Conservation (phyloP, 1,140 invertebrate species). For the Drosophila santomea region DNA sequence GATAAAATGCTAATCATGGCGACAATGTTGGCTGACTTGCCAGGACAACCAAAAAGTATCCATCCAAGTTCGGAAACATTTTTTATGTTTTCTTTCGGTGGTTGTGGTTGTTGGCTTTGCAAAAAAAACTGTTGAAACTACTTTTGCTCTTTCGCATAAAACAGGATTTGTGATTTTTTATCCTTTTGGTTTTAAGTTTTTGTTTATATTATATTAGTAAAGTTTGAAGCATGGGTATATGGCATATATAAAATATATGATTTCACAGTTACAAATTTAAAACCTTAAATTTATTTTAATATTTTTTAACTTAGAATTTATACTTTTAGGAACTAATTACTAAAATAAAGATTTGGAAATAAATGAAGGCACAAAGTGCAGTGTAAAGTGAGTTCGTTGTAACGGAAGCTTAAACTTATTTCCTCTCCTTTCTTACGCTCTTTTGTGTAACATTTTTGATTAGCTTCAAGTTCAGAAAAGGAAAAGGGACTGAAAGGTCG, state of each 20-base stretch:
- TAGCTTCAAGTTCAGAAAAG: slow-evolving; percentile 58
- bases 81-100: slow-evolving; percentile 41
- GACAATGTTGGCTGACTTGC: slow-evolving; percentile 60
- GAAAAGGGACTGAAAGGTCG: slow-evolving; percentile 7
- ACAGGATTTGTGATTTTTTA: slow-evolving; percentile 45
- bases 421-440: slow-evolving; percentile 13
- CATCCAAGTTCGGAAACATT: slow-evolving; percentile 10
- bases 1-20: slow-evolving; percentile 79
- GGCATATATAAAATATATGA: no score
- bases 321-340: no score
- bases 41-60: slow-evolving; percentile 20
- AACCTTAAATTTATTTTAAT: no score
- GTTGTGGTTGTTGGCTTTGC: slow-evolving; percentile 42
- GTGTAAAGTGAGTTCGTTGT: slow-evolving; percentile 28
- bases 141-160: slow-evolving; percentile 65
- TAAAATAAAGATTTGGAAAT: no score
- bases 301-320: no score
- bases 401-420: background rate
- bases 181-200: slow-evolving; percentile 8
- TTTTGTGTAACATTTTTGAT: slow-evolving; percentile 68
- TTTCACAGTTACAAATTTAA: no score
- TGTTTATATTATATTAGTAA: no score
- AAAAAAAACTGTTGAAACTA: slow-evolving; percentile 48
- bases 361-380: background rate
- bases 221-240: no score